A percentile compares a stretch with the other conserved stretches of the same genome.
Evolutionary conservation across 1,140 invertebrate genomes (phyloP).

Genomic region (Pogonus chalceus): DNA sequence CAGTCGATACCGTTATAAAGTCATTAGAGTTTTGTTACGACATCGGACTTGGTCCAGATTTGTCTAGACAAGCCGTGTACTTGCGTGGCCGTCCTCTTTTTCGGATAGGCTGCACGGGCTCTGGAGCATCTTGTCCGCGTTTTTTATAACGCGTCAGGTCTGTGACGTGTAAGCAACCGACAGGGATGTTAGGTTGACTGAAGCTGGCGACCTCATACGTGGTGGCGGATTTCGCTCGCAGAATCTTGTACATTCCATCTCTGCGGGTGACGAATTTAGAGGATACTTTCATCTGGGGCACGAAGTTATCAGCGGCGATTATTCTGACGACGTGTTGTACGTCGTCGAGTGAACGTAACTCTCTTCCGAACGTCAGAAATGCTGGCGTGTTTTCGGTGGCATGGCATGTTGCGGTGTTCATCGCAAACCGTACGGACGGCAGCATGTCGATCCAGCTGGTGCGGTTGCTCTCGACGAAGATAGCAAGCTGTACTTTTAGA

Average conservation of each 20-base stretch:
- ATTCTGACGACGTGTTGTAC: constrained; percentile 19
- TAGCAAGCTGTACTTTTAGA: constrained; percentile 32
- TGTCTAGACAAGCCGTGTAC: no score
- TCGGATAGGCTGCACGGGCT: no score
- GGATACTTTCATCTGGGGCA: constrained; percentile 20
- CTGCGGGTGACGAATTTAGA: constrained; percentile 10
- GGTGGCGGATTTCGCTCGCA: no score
- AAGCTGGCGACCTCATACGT: no score
- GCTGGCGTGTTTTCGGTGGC: constrained; percentile 28
- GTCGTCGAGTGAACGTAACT: constrained; percentile 22
- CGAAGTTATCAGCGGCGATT: constrained; percentile 25
- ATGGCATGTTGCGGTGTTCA: constrained; percentile 24
- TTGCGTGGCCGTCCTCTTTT: no score
- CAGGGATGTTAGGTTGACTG: no score
- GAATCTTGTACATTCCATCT: constrained; percentile 12
- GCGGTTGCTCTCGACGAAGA: constrained; percentile 31
- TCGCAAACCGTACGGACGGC: constrained; percentile 24
- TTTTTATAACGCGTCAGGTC: no score
- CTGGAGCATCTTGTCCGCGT: no score
- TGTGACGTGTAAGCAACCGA: no score
- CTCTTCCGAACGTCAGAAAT: constrained; percentile 31
- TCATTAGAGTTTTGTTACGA: no score
- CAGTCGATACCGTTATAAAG: no score
- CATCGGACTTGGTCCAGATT: no score
- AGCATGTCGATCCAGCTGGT: constrained; percentile 26